A percentile compares a stretch with the other conserved stretches of the same genome.
These are phyloP conservation scores for Penelope pileata DNA, from an alignment of 2,113 vertebrate genomes.

Conservation along the genomic window DNA sequence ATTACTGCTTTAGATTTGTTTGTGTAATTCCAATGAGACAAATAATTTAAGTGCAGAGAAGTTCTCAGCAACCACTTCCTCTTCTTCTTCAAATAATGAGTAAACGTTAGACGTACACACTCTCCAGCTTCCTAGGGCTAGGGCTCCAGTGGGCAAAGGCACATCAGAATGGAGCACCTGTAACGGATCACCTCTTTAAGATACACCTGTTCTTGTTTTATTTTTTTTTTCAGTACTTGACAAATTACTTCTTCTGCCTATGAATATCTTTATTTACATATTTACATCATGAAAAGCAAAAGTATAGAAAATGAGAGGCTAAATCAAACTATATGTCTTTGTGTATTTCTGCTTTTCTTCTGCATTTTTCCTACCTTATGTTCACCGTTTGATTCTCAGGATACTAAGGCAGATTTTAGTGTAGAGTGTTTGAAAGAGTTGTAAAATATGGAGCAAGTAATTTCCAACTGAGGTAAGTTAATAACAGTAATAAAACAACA, in stretches of 20 bases:
- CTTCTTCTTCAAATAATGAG: neutral
- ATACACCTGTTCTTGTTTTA: neutral
- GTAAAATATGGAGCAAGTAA: neutral
- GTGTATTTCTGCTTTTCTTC: neutral
- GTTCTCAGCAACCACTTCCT: neutral
- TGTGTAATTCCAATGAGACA: neutral
- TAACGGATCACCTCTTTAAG: neutral
- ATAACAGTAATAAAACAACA: neutral
- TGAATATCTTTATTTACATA: neutral
- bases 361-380: neutral
- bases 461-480: conserved; percentile 15
- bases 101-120: neutral
- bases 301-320: neutral
- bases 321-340: neutral
- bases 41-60: neutral
- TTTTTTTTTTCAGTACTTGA: neutral
- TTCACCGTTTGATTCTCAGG: neutral
- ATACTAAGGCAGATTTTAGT: neutral
- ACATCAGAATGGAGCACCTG: neutral
- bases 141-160: neutral
- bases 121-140: neutral
- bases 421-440: neutral
- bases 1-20: neutral
- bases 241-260: neutral
- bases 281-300: neutral